Evolutionary conservation across 2,113 vertebrate genomes (phyloP).

Genomic region (Semicossyphus pulcher): DNA sequence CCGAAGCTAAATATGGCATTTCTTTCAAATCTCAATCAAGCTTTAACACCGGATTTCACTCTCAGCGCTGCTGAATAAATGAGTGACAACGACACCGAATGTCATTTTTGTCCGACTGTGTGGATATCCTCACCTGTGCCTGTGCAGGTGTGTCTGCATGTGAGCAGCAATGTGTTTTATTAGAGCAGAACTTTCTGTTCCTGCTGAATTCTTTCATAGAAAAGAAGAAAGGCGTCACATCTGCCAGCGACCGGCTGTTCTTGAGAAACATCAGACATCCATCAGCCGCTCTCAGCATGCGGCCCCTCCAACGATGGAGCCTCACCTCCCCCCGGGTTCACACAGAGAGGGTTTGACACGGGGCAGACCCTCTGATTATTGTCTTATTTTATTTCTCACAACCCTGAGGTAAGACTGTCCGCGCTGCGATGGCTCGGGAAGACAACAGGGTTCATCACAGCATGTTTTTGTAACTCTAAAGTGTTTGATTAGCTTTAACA

Average conservation of each 20-base stretch:
- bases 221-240: slow-evolving; percentile 26
- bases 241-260: slow-evolving; percentile 26
- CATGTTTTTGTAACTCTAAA: neutral
- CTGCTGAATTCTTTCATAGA: neutral
- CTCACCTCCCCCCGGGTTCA: neutral
- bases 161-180: neutral
- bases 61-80: neutral
- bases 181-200: slow-evolving; percentile 28
- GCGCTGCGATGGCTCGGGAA: neutral
- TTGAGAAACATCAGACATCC: slow-evolving; percentile 35
- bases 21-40: no score
- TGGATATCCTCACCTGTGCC: neutral
- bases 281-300: slow-evolving; percentile 33
- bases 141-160: neutral
- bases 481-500: neutral
- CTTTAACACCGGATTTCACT: no score
- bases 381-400: neutral
- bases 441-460: neutral
- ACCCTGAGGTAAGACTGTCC: neutral
- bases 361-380: neutral
- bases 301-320: neutral
- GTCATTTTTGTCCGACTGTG: neutral
- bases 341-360: neutral
- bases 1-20: neutral
- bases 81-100: neutral